Percentiles rank a stretch among this genome's conserved stretches.
Evolutionary conservation across 53 echinoderm and acorn worm genomes (phyloP).

Genomic region (Astropecten irregularis): DNA sequence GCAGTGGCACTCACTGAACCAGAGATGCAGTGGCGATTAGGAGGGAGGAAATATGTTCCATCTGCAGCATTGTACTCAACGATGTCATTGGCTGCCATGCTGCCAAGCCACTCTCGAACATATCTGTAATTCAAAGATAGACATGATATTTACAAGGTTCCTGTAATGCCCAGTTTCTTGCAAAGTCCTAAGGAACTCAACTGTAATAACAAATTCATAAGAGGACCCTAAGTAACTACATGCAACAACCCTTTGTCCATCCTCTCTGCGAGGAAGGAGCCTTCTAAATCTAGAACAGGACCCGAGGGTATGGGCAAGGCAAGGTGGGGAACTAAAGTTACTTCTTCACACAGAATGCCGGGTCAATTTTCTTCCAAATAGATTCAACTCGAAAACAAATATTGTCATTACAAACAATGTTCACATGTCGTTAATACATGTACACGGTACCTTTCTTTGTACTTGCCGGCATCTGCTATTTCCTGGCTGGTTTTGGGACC

Average conservation of each 20-base stretch:
- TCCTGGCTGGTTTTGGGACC: conserved; percentile 70
- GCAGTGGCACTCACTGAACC: conserved; percentile 29
- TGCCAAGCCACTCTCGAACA: conserved; percentile 90
- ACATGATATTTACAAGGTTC: neutral
- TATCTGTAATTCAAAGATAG: conserved; percentile 61
- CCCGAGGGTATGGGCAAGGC: too few relatives aligned
- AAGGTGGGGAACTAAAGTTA: too few relatives aligned
- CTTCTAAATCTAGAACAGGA: too few relatives aligned
- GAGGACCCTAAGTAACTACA: too few relatives aligned
- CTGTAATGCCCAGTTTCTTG: neutral
- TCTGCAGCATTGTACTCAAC: conserved; percentile 75
- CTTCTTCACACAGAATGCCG: too few relatives aligned
- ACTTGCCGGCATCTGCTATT: conserved; percentile 79
- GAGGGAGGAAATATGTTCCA: conserved; percentile 77
- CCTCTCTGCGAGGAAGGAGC: too few relatives aligned
- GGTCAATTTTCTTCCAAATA: too few relatives aligned
- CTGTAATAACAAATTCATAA: neutral
- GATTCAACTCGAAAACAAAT: too few relatives aligned
- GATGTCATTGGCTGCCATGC: conserved; percentile 78
- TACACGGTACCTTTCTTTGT: conserved; percentile 99
- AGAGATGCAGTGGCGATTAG: conserved; percentile 11
- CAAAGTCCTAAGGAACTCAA: neutral
- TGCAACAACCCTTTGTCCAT: too few relatives aligned
- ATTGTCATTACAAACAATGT: too few relatives aligned
- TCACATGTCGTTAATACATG: too few relatives aligned